phyloP scores from a whole-genome alignment of 2,888 invertebrate species.

The Encarsia formosa region DNA sequence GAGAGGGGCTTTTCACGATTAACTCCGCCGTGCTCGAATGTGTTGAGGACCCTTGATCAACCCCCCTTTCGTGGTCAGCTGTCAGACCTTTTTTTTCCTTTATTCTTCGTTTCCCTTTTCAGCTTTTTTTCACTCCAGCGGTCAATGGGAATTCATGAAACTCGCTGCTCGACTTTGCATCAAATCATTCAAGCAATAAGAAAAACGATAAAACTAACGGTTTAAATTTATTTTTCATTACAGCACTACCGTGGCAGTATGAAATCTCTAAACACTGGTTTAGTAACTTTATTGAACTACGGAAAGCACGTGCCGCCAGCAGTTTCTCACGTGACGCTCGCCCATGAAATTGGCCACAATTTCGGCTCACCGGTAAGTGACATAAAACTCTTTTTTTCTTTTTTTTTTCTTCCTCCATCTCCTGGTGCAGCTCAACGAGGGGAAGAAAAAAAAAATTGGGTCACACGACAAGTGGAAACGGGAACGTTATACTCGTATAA shows the following conservation, averaged over 20 bases:
- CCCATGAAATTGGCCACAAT: slow-evolving; percentile 99
- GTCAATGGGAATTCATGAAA: not conserved
- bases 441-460: not conserved
- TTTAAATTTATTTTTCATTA: slow-evolving; percentile 45
- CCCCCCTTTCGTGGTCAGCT: no score
- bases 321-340: slow-evolving; percentile 95
- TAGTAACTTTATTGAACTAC: slow-evolving; percentile 95
- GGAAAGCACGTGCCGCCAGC: slow-evolving; percentile 97
- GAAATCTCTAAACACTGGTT: slow-evolving; percentile 95
- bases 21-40: no score
- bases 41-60: no score
- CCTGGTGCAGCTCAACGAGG: no score
- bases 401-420: not conserved
- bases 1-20: no score
- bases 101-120: not conserved
- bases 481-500: no score
- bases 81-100: not conserved
- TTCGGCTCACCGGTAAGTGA: slow-evolving; percentile 89
- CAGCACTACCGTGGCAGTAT: slow-evolving; percentile 90
- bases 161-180: no score
- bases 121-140: not conserved
- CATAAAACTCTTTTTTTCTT: slow-evolving; percentile 1
- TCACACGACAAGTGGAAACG: not conserved
- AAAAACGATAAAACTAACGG: no score
- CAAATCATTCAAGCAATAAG: no score